A percentile compares a stretch with the other conserved stretches of the same genome.
These are phyloP conservation scores for Brachyhypopomus gauderio DNA, from an alignment of 2,113 vertebrate genomes.

Conservation along the genomic window DNA sequence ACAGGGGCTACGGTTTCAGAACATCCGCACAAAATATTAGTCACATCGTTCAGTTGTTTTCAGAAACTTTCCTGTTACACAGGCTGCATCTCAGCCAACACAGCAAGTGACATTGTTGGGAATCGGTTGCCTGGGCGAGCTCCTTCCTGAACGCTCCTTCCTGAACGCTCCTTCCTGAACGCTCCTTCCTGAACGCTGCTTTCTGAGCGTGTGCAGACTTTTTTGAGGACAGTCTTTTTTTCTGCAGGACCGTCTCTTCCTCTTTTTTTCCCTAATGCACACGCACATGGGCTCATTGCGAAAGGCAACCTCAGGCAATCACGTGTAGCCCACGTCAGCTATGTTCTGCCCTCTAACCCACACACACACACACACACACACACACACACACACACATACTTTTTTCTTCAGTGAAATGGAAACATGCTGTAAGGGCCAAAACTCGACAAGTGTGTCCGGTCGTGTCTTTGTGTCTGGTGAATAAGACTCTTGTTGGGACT, in stretches of 20 bases:
- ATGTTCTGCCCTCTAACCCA: conserved; percentile 1
- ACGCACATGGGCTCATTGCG: conserved; percentile 17
- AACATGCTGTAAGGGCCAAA: conserved; percentile 59
- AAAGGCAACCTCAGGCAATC: conserved; percentile 6
- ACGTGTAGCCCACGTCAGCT: conserved; percentile 18
- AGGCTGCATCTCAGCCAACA: background rate
- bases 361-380: conserved; percentile 18
- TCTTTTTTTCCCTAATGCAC: background rate
- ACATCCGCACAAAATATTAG: background rate
- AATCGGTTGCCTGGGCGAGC: conserved; percentile 48
- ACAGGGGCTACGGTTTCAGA: background rate
- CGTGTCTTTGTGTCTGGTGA: conserved; percentile 56
- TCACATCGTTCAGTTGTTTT: background rate
- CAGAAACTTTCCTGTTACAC: conserved; percentile 5
- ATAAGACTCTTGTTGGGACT: conserved; percentile 68
- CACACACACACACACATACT: conserved; percentile 4
- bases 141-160: conserved; percentile 6
- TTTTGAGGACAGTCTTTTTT: conserved; percentile 10
- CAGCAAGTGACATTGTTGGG: conserved; percentile 32
- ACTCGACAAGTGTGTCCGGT: conserved; percentile 51
- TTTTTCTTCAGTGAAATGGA: conserved; percentile 39
- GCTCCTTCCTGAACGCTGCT: conserved; percentile 7
- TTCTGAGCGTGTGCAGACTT: background rate
- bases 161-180: too few species aligned
- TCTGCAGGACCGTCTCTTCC: background rate